Base-by-base conservation (phyloP, 2,888 invertebrate genomes). In the Thelaira solivaga region DNA sequence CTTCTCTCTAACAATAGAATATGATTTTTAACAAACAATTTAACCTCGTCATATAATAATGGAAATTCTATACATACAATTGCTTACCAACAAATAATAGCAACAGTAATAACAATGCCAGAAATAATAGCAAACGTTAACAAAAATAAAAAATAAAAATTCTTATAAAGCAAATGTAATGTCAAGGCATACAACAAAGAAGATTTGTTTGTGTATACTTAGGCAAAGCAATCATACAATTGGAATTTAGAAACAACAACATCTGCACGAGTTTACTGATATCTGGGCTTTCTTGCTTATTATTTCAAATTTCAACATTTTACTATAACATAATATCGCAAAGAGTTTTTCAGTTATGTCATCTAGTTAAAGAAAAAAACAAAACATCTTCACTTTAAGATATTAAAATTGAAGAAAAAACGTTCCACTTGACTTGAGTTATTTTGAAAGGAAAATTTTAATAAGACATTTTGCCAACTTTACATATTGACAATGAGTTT, bases 21-120 rank as follows among this genome's bases (percentile, higher is more conserved):
- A 67, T 43, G 22, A 67, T 55, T 55, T 55, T 45, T 55, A 55
- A 67, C 67, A 67, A 67, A 67, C 67, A 67, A 67, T 67, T 67
- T 67, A 67, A 67, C 67, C 53, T 45, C 67, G 55, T 67, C 55
- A 51, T 67, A 67, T 43, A 45, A 55, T 67, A 67, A 55, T 55
- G 34, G 55, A 67, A 55, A 45, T 67, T 67, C 45, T 55, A 55
- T 67, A 53, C 31, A 22, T 53, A 16, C 43, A 65, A 65, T 43
- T 53, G 53, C 43, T 53, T 41, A 43, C 53, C 18, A 43, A 53
- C 22, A 53, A 49, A 36, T 18, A 64, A 26, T 7, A 39, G 5
- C 7, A 39, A 39, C 49, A 65, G 51, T 55, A 55, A 55, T 55
- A 45, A 36, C 53, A 55, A 45, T 55, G 53, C 24, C 24, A 45